Evolutionary conservation across 2,888 invertebrate species (phyloP), one percentile per base, ranked within the genome.

Genomic region (Apamea anceps): DNA sequence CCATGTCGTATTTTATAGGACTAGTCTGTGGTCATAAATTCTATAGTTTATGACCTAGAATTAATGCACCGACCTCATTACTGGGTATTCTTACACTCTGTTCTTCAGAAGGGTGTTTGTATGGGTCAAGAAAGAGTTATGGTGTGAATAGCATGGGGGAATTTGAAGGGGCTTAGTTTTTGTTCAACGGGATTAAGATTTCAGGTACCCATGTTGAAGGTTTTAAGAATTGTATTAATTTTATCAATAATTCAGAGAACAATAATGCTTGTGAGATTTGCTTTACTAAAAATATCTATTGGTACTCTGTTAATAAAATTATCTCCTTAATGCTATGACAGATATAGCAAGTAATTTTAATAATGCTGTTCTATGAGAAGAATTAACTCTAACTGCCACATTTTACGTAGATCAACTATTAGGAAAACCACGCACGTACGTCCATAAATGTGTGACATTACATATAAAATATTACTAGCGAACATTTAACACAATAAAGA

Each of bases 61-160:
- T 96, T 96, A 96, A 96, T 95, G 94, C 93, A 92, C 91, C 90
- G 91, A 91, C 92, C 95, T 97, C 97, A 97, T 97, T 97, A 97
- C 95, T 89, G 94, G 93, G 94, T 94, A 96, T 97, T 96, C 96
- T 96, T 95, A 88, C 86, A 91, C 72, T 81, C 62, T 73, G 73
- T 76, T 82, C 81, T 90, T 80, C 84, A 82, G 89, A 91, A 84
- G 93, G 94, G 94, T 94, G 93, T 94, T 94, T 95, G 94, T 94
- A 94, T 95, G 96, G 96, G 96, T 96, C 96, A 96, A 96, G 95
- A 92, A 95, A 96, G 95, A 96, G 92, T 95, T 95, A 96, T 93
- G 94, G 95, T 96, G 96, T 93, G 96, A 96, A 90, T 85, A 48
- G 74, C 94, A 92, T 90, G 92, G 93, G 91, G 91, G 88, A 91